These are phyloP conservation scores for Rosalia funebris DNA, from an alignment of 2,888 invertebrate species.

Conservation along the genomic window DNA sequence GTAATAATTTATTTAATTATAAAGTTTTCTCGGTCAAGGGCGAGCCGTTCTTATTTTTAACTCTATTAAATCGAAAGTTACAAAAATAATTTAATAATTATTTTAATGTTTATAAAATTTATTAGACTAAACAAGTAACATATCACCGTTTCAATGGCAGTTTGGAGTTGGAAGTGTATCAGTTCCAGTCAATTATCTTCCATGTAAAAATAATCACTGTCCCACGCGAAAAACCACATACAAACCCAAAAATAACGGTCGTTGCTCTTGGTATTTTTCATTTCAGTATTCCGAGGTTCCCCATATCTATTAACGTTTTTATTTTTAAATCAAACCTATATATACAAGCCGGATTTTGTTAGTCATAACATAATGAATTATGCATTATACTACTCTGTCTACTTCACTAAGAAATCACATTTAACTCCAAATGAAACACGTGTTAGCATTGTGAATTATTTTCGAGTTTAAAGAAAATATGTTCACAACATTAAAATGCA, in stretches of 20 bases:
- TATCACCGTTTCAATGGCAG: background rate
- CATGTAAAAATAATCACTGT: conserved; percentile 19
- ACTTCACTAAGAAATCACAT: conserved; percentile 45
- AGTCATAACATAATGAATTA: conserved; percentile 54
- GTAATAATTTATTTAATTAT: no score
- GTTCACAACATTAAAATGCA: conserved; percentile 25
- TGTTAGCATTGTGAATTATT: conserved; percentile 45
- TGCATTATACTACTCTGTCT: conserved; percentile 47
- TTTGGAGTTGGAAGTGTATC: background rate
- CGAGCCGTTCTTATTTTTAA: no score
- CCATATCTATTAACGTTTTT: conserved; percentile 19
- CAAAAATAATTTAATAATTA: no score
- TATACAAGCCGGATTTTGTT: conserved; percentile 50
- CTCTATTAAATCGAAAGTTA: no score
- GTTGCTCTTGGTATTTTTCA: conserved; percentile 20
- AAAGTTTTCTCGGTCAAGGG: no score
- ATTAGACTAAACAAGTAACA: conserved; percentile 6
- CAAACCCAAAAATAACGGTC: conserved; percentile 20
- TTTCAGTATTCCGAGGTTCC: conserved; percentile 12
- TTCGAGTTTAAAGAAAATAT: conserved; percentile 27
- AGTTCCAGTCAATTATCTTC: conserved; percentile 6
- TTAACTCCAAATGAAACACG: conserved; percentile 44
- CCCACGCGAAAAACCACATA: conserved; percentile 4
- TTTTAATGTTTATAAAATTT: background rate
- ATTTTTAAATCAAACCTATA: conserved; percentile 34